Evolutionary conservation across 1,140 invertebrate genomes (phyloP).

Genomic region (Ctenoplectra terminalis): DNA sequence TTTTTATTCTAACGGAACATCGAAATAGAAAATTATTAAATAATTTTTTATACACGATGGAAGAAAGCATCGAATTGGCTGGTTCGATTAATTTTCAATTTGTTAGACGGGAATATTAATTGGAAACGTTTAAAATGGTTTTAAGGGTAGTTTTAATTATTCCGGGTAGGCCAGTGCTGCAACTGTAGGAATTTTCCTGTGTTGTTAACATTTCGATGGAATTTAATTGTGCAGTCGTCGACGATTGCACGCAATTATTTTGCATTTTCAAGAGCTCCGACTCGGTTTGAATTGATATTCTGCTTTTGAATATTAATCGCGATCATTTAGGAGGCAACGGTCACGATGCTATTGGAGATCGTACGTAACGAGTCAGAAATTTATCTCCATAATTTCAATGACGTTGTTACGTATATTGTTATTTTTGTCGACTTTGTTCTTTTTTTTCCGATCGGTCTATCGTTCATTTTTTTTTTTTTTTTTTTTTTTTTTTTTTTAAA

Average conservation of each 20-base stretch:
- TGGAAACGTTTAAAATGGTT: too few relatives aligned
- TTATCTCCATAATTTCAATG: constrained; percentile 7
- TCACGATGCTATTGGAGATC: background rate
- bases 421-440: background rate
- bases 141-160: too few relatives aligned
- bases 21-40: too few relatives aligned
- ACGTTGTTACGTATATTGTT: background rate
- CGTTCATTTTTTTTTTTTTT: too few relatives aligned
- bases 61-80: too few relatives aligned
- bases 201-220: too few relatives aligned
- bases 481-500: too few relatives aligned
- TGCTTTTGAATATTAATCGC: constrained; percentile 5
- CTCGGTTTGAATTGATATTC: background rate
- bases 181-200: background rate
- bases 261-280: background rate
- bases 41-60: too few relatives aligned
- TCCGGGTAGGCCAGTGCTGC: too few relatives aligned
- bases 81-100: too few relatives aligned
- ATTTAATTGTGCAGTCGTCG: background rate
- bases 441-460: background rate
- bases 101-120: too few relatives aligned
- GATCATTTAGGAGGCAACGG: background rate
- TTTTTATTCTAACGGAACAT: too few relatives aligned
- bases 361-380: constrained; percentile 6
- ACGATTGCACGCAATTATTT: background rate